phyloP scores from a whole-genome alignment of 2,888 invertebrate genomes.

The Lithosia quadra region DNA sequence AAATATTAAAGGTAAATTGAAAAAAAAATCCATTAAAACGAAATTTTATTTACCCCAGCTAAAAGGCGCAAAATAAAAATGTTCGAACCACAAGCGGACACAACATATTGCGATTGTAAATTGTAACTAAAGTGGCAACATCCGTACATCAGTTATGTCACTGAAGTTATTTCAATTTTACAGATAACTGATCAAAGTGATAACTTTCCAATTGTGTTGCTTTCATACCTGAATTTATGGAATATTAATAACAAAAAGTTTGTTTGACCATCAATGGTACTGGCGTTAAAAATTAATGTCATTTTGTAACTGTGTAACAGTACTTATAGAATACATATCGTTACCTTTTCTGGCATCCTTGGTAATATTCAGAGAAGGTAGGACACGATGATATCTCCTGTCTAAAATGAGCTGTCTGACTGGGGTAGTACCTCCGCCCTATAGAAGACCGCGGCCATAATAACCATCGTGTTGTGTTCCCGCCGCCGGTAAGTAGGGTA shows the following conservation, averaged over 20 bases:
- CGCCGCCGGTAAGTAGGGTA: too few species aligned
- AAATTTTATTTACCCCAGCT: neutral
- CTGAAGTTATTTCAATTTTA: constrained; percentile 3
- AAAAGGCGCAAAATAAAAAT: neutral
- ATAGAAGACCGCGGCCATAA: too few species aligned
- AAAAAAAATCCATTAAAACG: neutral
- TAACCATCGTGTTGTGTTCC: too few species aligned
- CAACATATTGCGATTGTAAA: neutral
- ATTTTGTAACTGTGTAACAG: too few species aligned
- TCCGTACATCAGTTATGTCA: neutral
- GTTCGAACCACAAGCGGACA: neutral
- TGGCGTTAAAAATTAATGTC: too few species aligned
- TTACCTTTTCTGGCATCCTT: too few species aligned
- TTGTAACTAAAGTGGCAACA: neutral
- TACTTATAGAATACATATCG: too few species aligned
- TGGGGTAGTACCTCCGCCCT: too few species aligned
- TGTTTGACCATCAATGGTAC: too few species aligned
- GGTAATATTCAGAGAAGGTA: too few species aligned
- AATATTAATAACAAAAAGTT: neutral
- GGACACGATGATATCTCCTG: too few species aligned
- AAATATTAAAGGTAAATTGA: neutral
- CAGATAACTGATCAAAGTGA: neutral
- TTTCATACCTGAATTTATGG: neutral
- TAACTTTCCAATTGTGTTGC: neutral
- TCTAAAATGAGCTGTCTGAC: too few species aligned